Conservation (phyloP, 2,797 vertebrate species). For the Takifugu ocellatus region DNA sequence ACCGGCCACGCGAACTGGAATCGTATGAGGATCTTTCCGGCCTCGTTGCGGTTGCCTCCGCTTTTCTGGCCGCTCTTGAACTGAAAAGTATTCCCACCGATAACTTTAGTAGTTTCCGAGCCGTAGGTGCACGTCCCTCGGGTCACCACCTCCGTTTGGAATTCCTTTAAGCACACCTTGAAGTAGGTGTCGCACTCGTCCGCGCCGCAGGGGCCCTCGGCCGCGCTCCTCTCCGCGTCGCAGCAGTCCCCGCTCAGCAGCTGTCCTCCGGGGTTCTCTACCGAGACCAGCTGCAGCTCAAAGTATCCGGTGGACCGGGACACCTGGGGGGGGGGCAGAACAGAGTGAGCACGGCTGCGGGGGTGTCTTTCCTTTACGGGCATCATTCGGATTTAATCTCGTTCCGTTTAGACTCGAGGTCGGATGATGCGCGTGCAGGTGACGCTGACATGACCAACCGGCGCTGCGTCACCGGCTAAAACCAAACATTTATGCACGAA, state of each 20-base stretch:
- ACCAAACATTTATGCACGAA: neutral
- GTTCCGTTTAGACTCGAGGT: neutral
- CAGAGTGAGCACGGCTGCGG: neutral
- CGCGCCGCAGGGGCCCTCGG: constrained; percentile 72
- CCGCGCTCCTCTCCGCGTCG: constrained; percentile 76
- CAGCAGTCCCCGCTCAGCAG: constrained; percentile 89
- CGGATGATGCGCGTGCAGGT: neutral
- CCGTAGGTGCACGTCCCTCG: constrained; percentile 86
- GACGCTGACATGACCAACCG: constrained; percentile 4
- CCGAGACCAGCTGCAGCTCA: constrained; percentile 88
- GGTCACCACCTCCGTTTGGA: constrained; percentile 85
- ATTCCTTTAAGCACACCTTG: constrained; percentile 92
- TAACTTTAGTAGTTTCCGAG: constrained; percentile 84
- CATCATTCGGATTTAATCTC: neutral
- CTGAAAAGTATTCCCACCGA: constrained; percentile 93
- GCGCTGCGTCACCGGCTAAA: neutral
- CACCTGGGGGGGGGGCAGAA: constrained; percentile 78
- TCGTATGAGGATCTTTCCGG: constrained; percentile 85
- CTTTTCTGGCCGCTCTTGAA: constrained; percentile 73
- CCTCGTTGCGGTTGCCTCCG: constrained; percentile 72
- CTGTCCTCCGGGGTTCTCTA: constrained; percentile 88
- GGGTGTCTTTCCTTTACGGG: neutral
- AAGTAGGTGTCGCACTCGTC: constrained; percentile 93
- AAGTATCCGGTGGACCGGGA: constrained; percentile 88
- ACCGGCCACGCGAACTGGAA: constrained; percentile 97